phyloP scores from a whole-genome alignment of 2,888 invertebrate species.

The Cosmia pyralina region DNA sequence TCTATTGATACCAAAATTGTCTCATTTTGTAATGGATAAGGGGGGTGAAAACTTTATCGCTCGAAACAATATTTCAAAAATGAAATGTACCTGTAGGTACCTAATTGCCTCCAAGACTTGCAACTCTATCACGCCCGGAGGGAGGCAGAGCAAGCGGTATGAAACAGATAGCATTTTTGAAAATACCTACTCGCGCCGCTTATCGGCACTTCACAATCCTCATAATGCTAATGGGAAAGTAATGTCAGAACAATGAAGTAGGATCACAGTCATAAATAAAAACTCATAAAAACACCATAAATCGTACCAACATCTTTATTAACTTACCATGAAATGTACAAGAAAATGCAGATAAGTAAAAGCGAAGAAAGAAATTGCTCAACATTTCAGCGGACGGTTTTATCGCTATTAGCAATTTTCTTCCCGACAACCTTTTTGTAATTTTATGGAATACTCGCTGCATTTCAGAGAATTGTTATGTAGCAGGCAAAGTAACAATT shows the following conservation, averaged over 20 bases:
- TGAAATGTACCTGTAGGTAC: no score
- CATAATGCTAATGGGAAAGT: background rate
- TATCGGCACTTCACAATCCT: background rate
- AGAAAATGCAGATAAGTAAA: constrained; percentile 24
- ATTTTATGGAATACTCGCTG: constrained; percentile 26
- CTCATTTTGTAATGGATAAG: no score
- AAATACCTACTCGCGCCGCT: no score
- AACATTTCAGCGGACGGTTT: background rate
- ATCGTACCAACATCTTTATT: constrained; percentile 15
- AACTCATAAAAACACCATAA: constrained; percentile 14
- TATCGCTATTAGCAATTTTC: constrained; percentile 44
- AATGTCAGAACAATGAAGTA: background rate
- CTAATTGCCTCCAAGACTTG: no score
- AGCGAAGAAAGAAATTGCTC: background rate
- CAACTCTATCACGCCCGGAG: no score
- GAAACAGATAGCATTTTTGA: no score
- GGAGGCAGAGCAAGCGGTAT: no score
- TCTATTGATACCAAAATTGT: no score
- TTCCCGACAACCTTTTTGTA: constrained; percentile 29
- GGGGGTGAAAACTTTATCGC: no score
- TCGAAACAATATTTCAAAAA: no score
- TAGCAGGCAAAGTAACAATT: constrained; percentile 34
- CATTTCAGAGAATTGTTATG: constrained; percentile 38
- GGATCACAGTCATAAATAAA: background rate
- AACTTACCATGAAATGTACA: constrained; percentile 16